These are phyloP conservation scores for Hylia prasina DNA, from an alignment of 2,113 vertebrate species.

Conservation along the genomic window DNA sequence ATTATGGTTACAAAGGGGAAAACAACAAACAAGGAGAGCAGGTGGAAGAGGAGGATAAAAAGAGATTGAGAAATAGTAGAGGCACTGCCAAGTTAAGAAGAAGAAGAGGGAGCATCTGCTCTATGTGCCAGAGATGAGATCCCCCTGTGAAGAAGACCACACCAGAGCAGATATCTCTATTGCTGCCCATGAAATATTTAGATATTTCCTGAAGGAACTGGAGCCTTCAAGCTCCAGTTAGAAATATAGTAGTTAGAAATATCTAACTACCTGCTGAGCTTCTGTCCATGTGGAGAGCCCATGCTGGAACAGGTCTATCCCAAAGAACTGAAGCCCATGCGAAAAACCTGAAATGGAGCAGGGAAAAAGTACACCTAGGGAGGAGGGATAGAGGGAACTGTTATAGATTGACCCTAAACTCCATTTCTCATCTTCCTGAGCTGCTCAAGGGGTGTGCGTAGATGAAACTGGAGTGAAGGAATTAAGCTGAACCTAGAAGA, in stretches of 20 bases:
- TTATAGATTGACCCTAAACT: not conserved
- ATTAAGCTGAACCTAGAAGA: not conserved
- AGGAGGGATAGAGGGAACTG: not conserved
- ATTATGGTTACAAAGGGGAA: not conserved
- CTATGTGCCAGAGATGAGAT: not conserved
- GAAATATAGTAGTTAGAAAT: too few relatives aligned
- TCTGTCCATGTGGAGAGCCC: not conserved
- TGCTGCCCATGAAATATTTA: not conserved
- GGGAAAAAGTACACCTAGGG: not conserved
- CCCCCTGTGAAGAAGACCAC: not conserved
- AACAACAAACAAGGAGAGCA: not conserved
- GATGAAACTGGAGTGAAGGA: not conserved
- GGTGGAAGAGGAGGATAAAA: not conserved
- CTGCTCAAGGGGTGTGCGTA: not conserved
- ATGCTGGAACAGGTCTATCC: not conserved
- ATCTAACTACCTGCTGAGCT: too few relatives aligned
- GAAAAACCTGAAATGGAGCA: not conserved
- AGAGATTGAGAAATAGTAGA: not conserved
- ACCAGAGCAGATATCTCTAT: too few relatives aligned
- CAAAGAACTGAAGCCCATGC: not conserved
- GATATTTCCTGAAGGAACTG: not conserved
- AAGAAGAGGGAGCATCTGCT: not conserved
- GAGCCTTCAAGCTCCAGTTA: not conserved
- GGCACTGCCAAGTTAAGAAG: not conserved
- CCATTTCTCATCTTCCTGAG: not conserved